Evolutionary conservation across 1,140 invertebrate genomes (phyloP), one percentile per base, ranked within the genome.

Genomic region (Drosophila repleta): DNA sequence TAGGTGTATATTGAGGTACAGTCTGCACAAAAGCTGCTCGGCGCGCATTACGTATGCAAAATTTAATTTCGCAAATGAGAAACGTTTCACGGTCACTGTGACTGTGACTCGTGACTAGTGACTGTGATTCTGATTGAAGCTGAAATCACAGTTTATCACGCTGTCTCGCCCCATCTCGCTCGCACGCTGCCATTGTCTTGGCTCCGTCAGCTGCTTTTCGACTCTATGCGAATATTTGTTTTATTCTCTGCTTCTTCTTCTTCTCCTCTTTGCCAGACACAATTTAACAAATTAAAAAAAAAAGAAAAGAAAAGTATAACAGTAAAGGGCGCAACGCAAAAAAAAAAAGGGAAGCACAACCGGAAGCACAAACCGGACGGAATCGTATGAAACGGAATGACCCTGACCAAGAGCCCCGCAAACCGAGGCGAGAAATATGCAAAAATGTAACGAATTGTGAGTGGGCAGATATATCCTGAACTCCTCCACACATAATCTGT

Each of bases 221-320:
- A 32, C 41, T 70, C 20, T 49, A 15, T 63, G 41, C 45, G 35
- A 2, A 49, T 49, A 26, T 56, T 61, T 56, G n/a, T 43, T 15
- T 17, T 43, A 35, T 35, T 35, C 11, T 35, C 32, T 1, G 10
- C 32, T 8, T 35, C 10, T 11, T 11, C 10, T 0, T 35, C 10
- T 11, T 11, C 10, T 0, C 11, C 10, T 13, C 32, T 35, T 13
- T 35, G 11, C 29, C 77, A 85, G 78, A 65, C 70, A 85, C 82
- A 85, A 87, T 85, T 85, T 85, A 85, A 87, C 63, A 85, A 85
- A 85, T 85, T 85, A 85, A 87, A 85, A 75, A 85, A 75, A 43
- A 43, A 17, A 15, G 4, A 1, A 39, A 2, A 39, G n/a, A 39
- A 41, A 7, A n/a, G 4, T 4, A 11, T 11, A n/a, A 13, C 37